Conservation (phyloP, 2,797 vertebrate species). For the Rhyacichthys aspro region DNA sequence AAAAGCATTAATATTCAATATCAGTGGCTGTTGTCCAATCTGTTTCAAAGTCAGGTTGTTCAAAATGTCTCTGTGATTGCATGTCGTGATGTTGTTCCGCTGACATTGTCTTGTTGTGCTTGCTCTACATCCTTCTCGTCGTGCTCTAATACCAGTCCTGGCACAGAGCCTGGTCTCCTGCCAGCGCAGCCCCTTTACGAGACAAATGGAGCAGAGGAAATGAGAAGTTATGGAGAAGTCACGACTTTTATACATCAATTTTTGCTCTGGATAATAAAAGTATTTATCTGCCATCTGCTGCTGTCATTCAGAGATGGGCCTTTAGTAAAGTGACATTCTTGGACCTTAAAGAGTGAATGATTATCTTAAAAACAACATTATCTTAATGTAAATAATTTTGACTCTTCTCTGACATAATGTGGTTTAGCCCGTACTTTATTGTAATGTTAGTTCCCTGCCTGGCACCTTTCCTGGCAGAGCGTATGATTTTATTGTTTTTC, state of each 20-base stretch:
- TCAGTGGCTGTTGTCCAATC: too few species aligned
- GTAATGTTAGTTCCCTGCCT: too few species aligned
- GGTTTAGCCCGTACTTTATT: too few species aligned
- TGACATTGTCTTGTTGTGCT: slow-evolving; percentile 3
- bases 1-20: too few species aligned
- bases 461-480: too few species aligned
- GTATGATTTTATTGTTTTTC: too few species aligned
- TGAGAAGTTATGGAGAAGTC: slow-evolving; percentile 47
- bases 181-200: slow-evolving; percentile 43
- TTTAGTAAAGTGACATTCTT: slow-evolving; percentile 13
- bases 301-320: slow-evolving; percentile 35
- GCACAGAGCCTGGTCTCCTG: slow-evolving; percentile 40
- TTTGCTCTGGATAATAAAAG: slow-evolving; percentile 22
- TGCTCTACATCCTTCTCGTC: slow-evolving; percentile 14
- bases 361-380: too few species aligned
- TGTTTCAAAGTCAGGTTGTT: too few species aligned
- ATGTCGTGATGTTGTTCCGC: slow-evolving; percentile 10
- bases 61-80: too few species aligned
- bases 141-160: slow-evolving; percentile 33
- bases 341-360: slow-evolving; percentile 1
- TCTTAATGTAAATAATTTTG: too few species aligned
- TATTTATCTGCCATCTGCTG: slow-evolving; percentile 39
- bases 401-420: too few species aligned
- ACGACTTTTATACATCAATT: slow-evolving; percentile 31
- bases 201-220: slow-evolving; percentile 50